These are phyloP conservation scores for Pycnomerus fuliginosus DNA, from an alignment of 2,888 invertebrate species.

Conservation along the genomic window DNA sequence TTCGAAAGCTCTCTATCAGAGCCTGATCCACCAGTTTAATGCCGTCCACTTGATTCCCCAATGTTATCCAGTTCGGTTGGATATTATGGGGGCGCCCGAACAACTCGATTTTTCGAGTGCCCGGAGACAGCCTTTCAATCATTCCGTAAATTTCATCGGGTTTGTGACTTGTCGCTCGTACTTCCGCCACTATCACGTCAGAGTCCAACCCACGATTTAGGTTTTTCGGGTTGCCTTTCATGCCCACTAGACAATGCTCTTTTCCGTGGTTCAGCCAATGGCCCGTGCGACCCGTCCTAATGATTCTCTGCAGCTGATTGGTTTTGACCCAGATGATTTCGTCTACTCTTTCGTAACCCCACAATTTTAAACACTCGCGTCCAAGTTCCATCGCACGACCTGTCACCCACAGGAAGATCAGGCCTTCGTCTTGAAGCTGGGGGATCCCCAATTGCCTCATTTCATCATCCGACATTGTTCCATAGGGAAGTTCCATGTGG, in stretches of 20 bases:
- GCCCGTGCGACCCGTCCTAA: constrained; percentile 93
- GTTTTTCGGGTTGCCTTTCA: constrained; percentile 91
- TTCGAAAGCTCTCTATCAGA: constrained; percentile 83
- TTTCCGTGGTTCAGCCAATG: constrained; percentile 99
- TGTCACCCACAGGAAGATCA: constrained; percentile 97
- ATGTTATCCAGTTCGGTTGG: constrained; percentile 97
- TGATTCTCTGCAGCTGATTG: constrained; percentile 95
- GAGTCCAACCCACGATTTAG: constrained; percentile 93
- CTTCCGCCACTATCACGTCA: constrained; percentile 98
- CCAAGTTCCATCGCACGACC: constrained; percentile 96
- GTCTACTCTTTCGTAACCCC: constrained; percentile 96
- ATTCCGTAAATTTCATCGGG: constrained; percentile 99
- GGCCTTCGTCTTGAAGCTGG: constrained; percentile 90
- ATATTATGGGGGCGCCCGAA: constrained; percentile 97
- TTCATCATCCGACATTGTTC: constrained; percentile 98
- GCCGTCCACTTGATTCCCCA: constrained; percentile 96
- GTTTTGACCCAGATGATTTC: constrained; percentile 99
- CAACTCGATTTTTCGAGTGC: constrained; percentile 94
- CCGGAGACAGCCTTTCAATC: constrained; percentile 93
- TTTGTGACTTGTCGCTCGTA: constrained; percentile 95
- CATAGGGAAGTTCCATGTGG: constrained; percentile 98
- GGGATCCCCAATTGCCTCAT: constrained; percentile 96
- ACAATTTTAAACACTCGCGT: constrained; percentile 89
- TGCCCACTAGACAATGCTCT: constrained; percentile 95
- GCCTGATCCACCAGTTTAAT: constrained; percentile 91